Conservation (phyloP, 1,140 invertebrate species). For the Liolophura sinensis region DNA sequence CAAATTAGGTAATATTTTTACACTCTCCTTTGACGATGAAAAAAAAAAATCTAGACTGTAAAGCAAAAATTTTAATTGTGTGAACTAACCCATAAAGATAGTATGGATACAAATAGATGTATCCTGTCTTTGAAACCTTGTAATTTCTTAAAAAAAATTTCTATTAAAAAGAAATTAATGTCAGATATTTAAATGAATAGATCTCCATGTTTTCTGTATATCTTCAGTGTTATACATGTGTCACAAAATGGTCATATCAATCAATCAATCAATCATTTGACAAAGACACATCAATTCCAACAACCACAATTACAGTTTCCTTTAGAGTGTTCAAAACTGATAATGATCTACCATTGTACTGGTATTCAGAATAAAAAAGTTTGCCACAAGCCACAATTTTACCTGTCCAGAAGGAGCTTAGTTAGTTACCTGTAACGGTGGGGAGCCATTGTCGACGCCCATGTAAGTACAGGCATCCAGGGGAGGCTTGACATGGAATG, state of each 20-base stretch:
- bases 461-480: slow-evolving; percentile 63
- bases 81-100: no score
- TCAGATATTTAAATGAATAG: no score
- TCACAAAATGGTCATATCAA: not conserved
- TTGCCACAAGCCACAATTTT: not conserved
- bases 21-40: no score
- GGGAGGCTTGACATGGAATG: slow-evolving; percentile 57
- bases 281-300: slow-evolving; percentile 1
- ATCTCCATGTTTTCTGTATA: no score
- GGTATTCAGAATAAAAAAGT: not conserved
- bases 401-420: not conserved
- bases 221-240: not conserved
- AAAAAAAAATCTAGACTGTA: no score
- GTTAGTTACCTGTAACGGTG: slow-evolving; percentile 56
- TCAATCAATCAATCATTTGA: slow-evolving; percentile 2
- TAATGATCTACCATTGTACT: no score
- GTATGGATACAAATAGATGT: not conserved
- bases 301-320: no score
- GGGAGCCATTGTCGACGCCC: slow-evolving; percentile 61
- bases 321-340: not conserved
- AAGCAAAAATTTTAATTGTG: no score
- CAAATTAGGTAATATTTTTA: no score
- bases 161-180: no score
- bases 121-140: no score
- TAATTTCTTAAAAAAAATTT: no score